A percentile compares a stretch with the other conserved stretches of the same genome.
Conservation (phyloP, 2,888 invertebrate species). For the Caenorhabditis sp. region DNA sequence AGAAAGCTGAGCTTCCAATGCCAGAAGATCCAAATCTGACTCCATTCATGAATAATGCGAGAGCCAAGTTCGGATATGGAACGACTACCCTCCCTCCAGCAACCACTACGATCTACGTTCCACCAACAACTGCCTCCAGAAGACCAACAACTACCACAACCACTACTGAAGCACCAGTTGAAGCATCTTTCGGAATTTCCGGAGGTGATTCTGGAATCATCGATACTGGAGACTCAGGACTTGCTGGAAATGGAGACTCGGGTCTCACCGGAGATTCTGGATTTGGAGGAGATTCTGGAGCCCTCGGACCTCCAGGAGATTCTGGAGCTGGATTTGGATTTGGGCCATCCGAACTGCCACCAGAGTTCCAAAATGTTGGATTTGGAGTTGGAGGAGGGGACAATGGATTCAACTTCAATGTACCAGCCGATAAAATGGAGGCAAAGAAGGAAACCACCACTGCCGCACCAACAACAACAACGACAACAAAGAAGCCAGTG, state of each 20-base stretch:
- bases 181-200: slow-evolving; percentile 50
- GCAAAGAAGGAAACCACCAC: slow-evolving; percentile 24
- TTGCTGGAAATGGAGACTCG: slow-evolving; percentile 34
- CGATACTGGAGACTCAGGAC: slow-evolving; percentile 30
- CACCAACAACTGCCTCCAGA: slow-evolving; percentile 69
- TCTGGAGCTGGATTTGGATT: slow-evolving; percentile 71
- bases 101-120: slow-evolving; percentile 58
- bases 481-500: slow-evolving; percentile 40
- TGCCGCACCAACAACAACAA: slow-evolving; percentile 16
- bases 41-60: slow-evolving; percentile 74
- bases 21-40: slow-evolving; percentile 72
- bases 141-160: slow-evolving; percentile 71
- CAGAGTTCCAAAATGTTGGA: slow-evolving; percentile 74
- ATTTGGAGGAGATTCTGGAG: slow-evolving; percentile 51
- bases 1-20: slow-evolving; percentile 54
- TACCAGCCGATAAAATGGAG: slow-evolving; percentile 64
- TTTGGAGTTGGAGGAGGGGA: slow-evolving; percentile 71
- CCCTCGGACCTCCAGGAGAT: slow-evolving; percentile 50
- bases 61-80: slow-evolving; percentile 69
- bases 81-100: slow-evolving; percentile 48
- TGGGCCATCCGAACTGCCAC: slow-evolving; percentile 75
- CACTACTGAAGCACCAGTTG: slow-evolving; percentile 58
- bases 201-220: slow-evolving; percentile 50
- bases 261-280: slow-evolving; percentile 43
- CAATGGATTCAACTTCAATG: slow-evolving; percentile 69